Conservation (phyloP, 1,140 invertebrate genomes). For the Lepidurus arcticus region DNA sequence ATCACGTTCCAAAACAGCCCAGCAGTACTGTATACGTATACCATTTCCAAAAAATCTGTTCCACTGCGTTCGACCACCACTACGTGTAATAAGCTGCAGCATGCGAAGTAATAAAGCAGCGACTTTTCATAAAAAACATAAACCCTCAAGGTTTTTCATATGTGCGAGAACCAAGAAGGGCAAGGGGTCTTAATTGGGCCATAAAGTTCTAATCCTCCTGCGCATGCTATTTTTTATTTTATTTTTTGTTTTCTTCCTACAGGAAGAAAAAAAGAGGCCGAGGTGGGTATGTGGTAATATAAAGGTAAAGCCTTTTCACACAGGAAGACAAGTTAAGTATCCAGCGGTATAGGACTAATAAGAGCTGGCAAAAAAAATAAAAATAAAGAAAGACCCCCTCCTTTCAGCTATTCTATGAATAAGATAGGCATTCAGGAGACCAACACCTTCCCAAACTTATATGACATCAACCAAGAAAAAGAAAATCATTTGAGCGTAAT, state of each 20-base stretch:
- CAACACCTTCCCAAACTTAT: constrained; percentile 5
- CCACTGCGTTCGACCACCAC: not conserved
- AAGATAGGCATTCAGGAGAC: not conserved
- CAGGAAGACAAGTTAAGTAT: constrained; percentile 1
- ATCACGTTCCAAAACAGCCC: not conserved
- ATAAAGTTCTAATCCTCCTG: not conserved
- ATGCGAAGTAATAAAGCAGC: constrained; percentile 4
- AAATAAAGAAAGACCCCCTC: not conserved
- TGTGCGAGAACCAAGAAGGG: not conserved
- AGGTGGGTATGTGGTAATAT: not conserved
- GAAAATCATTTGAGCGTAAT: not conserved
- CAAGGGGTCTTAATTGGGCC: not conserved
- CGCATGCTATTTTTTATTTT: not conserved
- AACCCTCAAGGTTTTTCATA: not conserved
- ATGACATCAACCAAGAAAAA: not conserved
- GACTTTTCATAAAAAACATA: not conserved
- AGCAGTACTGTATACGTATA: too few species aligned
- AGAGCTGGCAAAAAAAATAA: constrained; percentile 11
- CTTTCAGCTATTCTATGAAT: not conserved
- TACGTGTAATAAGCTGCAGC: constrained; percentile 10
- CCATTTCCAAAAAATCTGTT: not conserved
- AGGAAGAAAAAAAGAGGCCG: not conserved
- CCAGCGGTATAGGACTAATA: not conserved
- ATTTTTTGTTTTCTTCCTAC: too few species aligned
- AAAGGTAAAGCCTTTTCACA: not conserved